These are phyloP conservation scores for Xestia rhomboidea DNA, from an alignment of 2,888 invertebrate genomes.

Conservation along the genomic window DNA sequence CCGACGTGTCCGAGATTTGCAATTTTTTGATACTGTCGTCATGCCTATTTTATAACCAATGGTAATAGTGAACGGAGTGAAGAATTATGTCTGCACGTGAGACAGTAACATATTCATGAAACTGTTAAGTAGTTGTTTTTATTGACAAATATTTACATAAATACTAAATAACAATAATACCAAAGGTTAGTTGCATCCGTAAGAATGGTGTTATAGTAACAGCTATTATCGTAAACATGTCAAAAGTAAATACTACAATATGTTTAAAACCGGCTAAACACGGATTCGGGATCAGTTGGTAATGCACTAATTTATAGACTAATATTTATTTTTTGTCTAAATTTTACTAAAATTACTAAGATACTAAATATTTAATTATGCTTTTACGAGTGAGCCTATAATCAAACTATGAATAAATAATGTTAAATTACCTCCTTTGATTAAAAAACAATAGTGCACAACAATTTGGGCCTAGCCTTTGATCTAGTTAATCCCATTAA, in stretches of 20 bases:
- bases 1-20: too few species aligned
- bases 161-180: slow-evolving; percentile 11
- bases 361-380: not conserved
- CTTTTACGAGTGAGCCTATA: not conserved
- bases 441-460: not conserved
- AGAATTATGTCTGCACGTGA: not conserved
- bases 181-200: slow-evolving; percentile 18
- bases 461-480: not conserved
- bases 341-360: not conserved
- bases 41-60: not conserved
- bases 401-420: not conserved
- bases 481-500: not conserved
- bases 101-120: not conserved
- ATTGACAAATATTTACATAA: slow-evolving; percentile 23
- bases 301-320: slow-evolving; percentile 2
- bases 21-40: too few species aligned
- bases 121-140: not conserved
- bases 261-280: not conserved
- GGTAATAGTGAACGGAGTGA: not conserved
- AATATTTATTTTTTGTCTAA: not conserved
- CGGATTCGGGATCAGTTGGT: not conserved
- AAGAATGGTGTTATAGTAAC: not conserved
- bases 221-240: slow-evolving; percentile 15
- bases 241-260: not conserved
- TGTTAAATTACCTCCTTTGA: not conserved